Evolutionary conservation across 2,888 invertebrate genomes (phyloP).

Genomic region (Pachydiplax longipennis): DNA sequence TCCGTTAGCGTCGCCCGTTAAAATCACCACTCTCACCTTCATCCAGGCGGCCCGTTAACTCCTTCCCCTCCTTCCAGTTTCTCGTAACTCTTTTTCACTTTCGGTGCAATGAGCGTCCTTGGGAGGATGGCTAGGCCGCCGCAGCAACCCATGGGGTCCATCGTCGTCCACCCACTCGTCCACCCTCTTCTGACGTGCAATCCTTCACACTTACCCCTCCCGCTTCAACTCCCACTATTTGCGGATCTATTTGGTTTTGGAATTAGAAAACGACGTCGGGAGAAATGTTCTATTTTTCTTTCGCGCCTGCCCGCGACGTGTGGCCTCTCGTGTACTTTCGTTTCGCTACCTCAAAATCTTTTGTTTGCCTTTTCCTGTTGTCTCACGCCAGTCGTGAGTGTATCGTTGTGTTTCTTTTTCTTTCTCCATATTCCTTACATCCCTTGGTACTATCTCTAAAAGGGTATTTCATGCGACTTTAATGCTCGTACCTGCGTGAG

Average conservation of each 20-base stretch:
- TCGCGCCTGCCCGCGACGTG: neutral
- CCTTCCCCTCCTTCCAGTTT: neutral
- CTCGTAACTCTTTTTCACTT: neutral
- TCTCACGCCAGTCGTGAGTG: neutral
- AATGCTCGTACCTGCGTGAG: neutral
- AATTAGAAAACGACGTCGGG: slow-evolving; percentile 5
- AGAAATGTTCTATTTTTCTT: neutral
- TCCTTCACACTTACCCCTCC: neutral
- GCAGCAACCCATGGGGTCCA: slow-evolving; percentile 1
- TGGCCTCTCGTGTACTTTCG: neutral
- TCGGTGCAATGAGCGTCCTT: slow-evolving; percentile 15
- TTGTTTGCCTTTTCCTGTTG: neutral
- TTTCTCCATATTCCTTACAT: neutral
- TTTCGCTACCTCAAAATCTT: no score
- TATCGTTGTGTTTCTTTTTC: neutral
- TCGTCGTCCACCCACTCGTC: neutral
- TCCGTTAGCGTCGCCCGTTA: slow-evolving; percentile 37
- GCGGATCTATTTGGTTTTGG: neutral
- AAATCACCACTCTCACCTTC: slow-evolving; percentile 41
- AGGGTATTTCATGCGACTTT: neutral
- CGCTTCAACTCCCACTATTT: neutral
- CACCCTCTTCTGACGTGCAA: neutral
- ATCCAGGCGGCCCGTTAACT: slow-evolving; percentile 28
- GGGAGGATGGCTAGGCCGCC: neutral
- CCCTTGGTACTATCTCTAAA: neutral